Conservation (phyloP, 1,140 invertebrate species). For the Drosophila jambulina region DNA sequence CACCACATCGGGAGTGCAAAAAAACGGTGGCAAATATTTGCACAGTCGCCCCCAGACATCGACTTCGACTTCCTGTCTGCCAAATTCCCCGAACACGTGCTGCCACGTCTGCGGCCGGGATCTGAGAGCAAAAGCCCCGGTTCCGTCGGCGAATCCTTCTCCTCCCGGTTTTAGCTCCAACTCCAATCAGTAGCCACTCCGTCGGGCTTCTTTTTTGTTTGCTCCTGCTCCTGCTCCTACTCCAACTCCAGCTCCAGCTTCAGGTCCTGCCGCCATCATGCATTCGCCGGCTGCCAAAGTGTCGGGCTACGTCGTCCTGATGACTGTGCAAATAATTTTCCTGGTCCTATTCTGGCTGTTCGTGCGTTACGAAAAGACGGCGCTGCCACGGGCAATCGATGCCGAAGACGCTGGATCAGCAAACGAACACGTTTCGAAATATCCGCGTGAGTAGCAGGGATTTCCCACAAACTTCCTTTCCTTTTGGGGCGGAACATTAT, state of each 20-base stretch:
- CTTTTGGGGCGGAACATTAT: not conserved
- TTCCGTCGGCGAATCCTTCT: slow-evolving; percentile 13
- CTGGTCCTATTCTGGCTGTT: slow-evolving; percentile 83
- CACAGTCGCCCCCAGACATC: slow-evolving; percentile 21
- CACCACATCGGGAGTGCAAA: slow-evolving; percentile 18
- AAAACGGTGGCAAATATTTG: slow-evolving; percentile 57
- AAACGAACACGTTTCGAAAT: slow-evolving; percentile 81
- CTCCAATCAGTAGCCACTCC: slow-evolving; percentile 58
- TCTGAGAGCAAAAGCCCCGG: slow-evolving; percentile 41
- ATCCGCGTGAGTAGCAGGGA: slow-evolving; percentile 83
- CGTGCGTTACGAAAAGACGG: slow-evolving; percentile 83
- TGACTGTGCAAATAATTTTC: slow-evolving; percentile 85
- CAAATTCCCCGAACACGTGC: slow-evolving; percentile 72
- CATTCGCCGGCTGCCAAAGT: slow-evolving; percentile 76
- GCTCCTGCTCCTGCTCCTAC: not conserved
- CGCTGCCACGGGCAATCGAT: slow-evolving; percentile 58
- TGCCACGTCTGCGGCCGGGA: slow-evolving; percentile 59
- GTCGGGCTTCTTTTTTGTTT: slow-evolving; percentile 15
- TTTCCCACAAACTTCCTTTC: slow-evolving; percentile 16
- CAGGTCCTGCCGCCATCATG: slow-evolving; percentile 66
- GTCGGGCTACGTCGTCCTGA: slow-evolving; percentile 79
- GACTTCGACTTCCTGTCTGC: slow-evolving; percentile 64
- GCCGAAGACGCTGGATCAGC: slow-evolving; percentile 75
- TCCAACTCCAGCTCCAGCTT: slow-evolving; percentile 4
- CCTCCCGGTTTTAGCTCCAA: slow-evolving; percentile 20